Conservation (phyloP, 2,888 invertebrate species). For the Anthophora plumipes region DNA sequence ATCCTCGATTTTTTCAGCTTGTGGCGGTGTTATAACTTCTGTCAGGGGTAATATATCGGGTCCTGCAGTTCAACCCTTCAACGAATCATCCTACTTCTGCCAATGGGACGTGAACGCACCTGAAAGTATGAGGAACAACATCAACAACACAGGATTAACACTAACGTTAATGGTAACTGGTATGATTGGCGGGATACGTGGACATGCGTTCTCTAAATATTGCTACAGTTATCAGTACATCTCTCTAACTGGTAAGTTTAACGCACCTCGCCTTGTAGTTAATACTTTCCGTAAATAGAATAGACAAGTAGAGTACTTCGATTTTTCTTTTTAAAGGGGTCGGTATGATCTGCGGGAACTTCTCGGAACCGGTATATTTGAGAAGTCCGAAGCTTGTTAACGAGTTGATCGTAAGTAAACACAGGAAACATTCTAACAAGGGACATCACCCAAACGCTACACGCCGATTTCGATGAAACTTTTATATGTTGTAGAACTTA, state of each 20-base stretch:
- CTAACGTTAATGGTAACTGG: conserved; percentile 75
- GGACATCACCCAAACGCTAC: no score
- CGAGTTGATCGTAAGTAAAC: conserved; percentile 64
- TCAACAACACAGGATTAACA: conserved; percentile 68
- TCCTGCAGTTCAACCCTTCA: conserved; percentile 73
- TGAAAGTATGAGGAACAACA: conserved; percentile 46
- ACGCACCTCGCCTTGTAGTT: background rate
- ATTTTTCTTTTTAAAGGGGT: conserved; percentile 45
- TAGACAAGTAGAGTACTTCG: background rate
- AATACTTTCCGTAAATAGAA: background rate
- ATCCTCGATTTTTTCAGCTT: conserved; percentile 68
- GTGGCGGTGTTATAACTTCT: conserved; percentile 74
- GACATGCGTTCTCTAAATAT: background rate
- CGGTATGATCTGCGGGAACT: conserved; percentile 76
- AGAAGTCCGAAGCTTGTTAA: conserved; percentile 75
- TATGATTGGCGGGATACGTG: conserved; percentile 11
- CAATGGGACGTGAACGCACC: conserved; percentile 76
- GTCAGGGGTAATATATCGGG: conserved; percentile 68
- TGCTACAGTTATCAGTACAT: conserved; percentile 52
- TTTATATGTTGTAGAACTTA: no score
- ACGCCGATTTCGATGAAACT: no score
- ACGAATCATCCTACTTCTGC: conserved; percentile 76
- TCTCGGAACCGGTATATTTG: conserved; percentile 67
- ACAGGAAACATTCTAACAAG: no score
- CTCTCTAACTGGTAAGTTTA: conserved; percentile 47